Evolutionary conservation across 2,888 invertebrate genomes (phyloP), one percentile per base, ranked within the genome.

Genomic region (Temnothorax ravouxi): DNA sequence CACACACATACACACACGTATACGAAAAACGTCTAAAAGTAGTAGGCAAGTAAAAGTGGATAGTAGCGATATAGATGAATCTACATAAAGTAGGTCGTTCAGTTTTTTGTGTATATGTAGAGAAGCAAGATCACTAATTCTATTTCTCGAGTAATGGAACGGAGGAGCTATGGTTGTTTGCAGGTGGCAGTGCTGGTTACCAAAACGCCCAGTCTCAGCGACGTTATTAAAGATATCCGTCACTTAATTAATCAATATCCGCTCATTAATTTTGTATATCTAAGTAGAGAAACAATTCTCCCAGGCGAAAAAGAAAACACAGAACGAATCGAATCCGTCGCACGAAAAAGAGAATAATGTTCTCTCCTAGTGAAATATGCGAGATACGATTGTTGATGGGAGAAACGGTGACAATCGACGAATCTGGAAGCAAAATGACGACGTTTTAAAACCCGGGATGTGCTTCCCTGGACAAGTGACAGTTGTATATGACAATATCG

Each of bases 171-270:
- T 93, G 92, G 92, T 93, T 93, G 92, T 93, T 93, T 90, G 91
- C 93, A 92, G 91, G 93, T 93, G 93, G 93, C 93, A 93, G 93
- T 93, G 93, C 93, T 93, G 93, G 93, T 93, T 93, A 93, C 92
- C 92, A 93, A 92, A 93, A 92, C 92, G 89, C 91, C 93, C 93
- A 93, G 90, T 92, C 91, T 92, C 92, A 93, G 87, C 93, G 92
- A 93, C 90, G 90, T 88, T 93, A 93, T 93, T 91, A 93, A 91
- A 89, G 83, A 85, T 77, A 77, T 85, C 74, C 85, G 81, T 87
- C 86, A 88, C 86, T 86, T 52, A 69, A 76, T 34, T 34, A 34
- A 34, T 34, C 34, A 34, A 34, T 47, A 34, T 47, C 38, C 44
- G 47, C 84, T 91, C 91, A 90, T 91, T 87, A 92, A 91, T 91